These are phyloP conservation scores for Agonopterix heracliana DNA, from an alignment of 2,888 invertebrate genomes.

Conservation along the genomic window DNA sequence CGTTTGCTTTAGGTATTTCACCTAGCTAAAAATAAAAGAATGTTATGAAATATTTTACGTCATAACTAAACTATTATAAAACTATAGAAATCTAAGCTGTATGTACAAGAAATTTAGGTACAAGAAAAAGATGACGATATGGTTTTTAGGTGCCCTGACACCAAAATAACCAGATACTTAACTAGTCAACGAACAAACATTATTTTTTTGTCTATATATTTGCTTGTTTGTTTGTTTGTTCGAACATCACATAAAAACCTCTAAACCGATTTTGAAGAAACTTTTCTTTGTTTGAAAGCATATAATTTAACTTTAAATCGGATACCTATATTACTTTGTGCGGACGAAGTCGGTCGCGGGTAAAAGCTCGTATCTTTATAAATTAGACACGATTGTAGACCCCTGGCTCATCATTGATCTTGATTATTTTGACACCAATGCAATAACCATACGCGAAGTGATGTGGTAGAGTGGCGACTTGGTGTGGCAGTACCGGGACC, in stretches of 20 bases:
- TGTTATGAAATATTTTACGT: too few relatives aligned
- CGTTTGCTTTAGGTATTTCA: too few relatives aligned
- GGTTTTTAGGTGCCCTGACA: too few relatives aligned
- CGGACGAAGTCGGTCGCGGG: neutral
- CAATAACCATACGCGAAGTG: slow-evolving; percentile 42
- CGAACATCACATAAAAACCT: neutral
- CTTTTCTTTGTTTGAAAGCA: neutral
- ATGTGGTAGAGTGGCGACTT: slow-evolving; percentile 27
- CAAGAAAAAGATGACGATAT: too few relatives aligned
- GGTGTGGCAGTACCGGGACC: slow-evolving; percentile 30
- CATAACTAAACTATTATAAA: too few relatives aligned
- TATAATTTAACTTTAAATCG: neutral
- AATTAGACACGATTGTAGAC: slow-evolving; percentile 20
- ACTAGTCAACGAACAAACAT: too few relatives aligned
- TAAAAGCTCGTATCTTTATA: neutral
- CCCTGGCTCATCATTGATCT: slow-evolving; percentile 46
- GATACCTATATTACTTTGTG: neutral
- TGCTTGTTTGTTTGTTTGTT: neutral
- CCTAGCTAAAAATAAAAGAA: too few relatives aligned
- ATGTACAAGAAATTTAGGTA: too few relatives aligned
- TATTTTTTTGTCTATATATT: slow-evolving; percentile 1
- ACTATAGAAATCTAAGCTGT: too few relatives aligned
- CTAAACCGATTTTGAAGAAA: neutral
- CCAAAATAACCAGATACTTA: too few relatives aligned
- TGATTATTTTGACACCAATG: slow-evolving; percentile 67